Evolutionary conservation across 2,113 vertebrate genomes (phyloP).

Genomic region (Numenius arquata): DNA sequence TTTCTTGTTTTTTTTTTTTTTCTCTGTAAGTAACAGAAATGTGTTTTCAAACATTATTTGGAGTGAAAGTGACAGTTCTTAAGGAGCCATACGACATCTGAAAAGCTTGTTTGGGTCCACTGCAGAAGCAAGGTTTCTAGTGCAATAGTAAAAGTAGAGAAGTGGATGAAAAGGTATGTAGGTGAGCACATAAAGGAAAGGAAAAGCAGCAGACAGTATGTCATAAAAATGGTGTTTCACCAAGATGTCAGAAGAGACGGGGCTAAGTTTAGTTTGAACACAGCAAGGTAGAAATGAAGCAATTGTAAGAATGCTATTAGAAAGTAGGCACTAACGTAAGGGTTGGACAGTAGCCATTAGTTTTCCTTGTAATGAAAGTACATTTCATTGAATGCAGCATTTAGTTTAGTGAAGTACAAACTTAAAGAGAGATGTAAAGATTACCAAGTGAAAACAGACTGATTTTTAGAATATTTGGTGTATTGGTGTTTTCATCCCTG

Average conservation of each 20-base stretch:
- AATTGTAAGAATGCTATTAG: neutral
- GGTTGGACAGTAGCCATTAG: neutral
- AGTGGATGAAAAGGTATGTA: neutral
- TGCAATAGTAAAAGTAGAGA: neutral
- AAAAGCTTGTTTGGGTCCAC: neutral
- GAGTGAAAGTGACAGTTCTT: neutral
- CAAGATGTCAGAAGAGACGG: neutral
- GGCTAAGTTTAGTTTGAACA: neutral
- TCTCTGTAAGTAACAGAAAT: neutral
- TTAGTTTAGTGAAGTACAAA: neutral
- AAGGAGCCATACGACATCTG: neutral
- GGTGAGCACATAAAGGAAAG: neutral
- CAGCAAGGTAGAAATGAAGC: neutral
- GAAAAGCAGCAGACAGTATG: neutral
- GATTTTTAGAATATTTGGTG: neutral
- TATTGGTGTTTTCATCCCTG: neutral
- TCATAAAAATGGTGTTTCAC: constrained; percentile 4
- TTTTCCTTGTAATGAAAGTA: neutral
- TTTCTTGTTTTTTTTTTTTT: neutral
- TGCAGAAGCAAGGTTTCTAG: neutral
- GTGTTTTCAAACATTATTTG: neutral
- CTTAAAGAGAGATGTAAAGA: neutral
- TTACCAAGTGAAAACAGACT: neutral
- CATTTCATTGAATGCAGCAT: neutral
- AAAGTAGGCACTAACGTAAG: neutral